These are phyloP conservation scores for Eucera pruinosa DNA, from an alignment of 2,888 invertebrate species.

Conservation along the genomic window DNA sequence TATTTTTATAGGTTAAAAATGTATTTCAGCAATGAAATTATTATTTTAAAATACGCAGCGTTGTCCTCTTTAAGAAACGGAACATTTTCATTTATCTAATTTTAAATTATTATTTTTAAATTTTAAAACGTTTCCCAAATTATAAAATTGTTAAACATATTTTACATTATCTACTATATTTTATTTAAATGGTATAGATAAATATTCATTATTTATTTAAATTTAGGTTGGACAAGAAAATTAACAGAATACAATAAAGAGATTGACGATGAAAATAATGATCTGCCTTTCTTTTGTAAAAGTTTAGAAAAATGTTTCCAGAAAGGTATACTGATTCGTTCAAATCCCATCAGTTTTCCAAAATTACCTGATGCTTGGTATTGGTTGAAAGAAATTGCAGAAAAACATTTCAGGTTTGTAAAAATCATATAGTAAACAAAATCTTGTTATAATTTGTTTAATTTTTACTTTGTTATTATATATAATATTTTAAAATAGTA, in stretches of 20 bases:
- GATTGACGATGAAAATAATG: slow-evolving; percentile 85
- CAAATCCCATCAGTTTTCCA: slow-evolving; percentile 83
- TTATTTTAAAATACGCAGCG: no score
- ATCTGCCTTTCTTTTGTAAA: slow-evolving; percentile 85
- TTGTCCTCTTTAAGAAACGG: no score
- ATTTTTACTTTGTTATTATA: slow-evolving; percentile 1
- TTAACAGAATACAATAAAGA: slow-evolving; percentile 81
- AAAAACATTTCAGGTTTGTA: slow-evolving; percentile 72
- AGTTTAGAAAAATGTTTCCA: slow-evolving; percentile 86
- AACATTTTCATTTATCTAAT: no score
- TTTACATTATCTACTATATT: no score
- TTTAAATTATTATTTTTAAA: not conserved
- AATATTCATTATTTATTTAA: not conserved
- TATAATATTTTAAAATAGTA: slow-evolving; percentile 1
- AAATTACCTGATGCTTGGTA: slow-evolving; percentile 85
- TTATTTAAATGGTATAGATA: no score
- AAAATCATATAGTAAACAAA: not conserved
- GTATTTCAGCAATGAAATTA: not conserved
- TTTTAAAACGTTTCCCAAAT: no score
- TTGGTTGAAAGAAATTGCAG: slow-evolving; percentile 86
- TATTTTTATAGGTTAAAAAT: slow-evolving; percentile 43
- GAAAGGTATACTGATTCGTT: slow-evolving; percentile 85
- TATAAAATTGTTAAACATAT: no score
- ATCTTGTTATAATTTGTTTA: not conserved
- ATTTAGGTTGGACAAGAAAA: slow-evolving; percentile 83